Evolutionary conservation across 2,888 invertebrate species (phyloP), one percentile per base, ranked within the genome.

Genomic region (Neocrepidodera transversa): DNA sequence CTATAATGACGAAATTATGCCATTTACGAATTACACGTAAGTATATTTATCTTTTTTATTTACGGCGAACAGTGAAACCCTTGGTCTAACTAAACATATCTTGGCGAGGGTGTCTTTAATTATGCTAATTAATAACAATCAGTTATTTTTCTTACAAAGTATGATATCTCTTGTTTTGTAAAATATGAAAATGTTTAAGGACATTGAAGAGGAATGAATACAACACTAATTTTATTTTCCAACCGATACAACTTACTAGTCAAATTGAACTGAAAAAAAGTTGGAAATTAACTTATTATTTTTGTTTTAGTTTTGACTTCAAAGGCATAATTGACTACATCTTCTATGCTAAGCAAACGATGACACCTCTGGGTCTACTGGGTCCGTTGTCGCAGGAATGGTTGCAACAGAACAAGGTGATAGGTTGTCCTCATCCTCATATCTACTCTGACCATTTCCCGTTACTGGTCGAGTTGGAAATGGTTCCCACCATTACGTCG

Each of bases 281-380:
- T 23, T 30, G 30, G 2, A 30, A 30, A 30, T 30, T 6, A 30
- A 30, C 2, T 6, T 10, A 13, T 13, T 20, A 35, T 51, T 35
- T 52, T 54, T 66, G 57, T 83, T 87, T 36, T 85, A 95, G 95
- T 76, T 96, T 95, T 82, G 97, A 99, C 81, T 99, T 99, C 84
- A 97, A 98, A 82, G 99, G 98, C 71, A 95, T 98, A 79, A 99
- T 99, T 78, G 99, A 99, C 84, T 99, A 99, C 86, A 97, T 99
- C 81, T 98, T 99, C 85, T 97, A 94, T 81, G 94, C 97, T 68
- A 93, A 94, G 79, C 92, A 93, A 79, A 92, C 93, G 77, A 94
- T 99, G 92, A 92, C 92, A 72, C 93, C 97, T 18, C 84, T 97
- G 60, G 98, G 98, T 57, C 85, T 98, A 54, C 84, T 99, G 53